Percentiles rank a stretch among this genome's conserved stretches.
Evolutionary conservation across 2,113 vertebrate species (phyloP).

Genomic region (Ceratotherium simum): DNA sequence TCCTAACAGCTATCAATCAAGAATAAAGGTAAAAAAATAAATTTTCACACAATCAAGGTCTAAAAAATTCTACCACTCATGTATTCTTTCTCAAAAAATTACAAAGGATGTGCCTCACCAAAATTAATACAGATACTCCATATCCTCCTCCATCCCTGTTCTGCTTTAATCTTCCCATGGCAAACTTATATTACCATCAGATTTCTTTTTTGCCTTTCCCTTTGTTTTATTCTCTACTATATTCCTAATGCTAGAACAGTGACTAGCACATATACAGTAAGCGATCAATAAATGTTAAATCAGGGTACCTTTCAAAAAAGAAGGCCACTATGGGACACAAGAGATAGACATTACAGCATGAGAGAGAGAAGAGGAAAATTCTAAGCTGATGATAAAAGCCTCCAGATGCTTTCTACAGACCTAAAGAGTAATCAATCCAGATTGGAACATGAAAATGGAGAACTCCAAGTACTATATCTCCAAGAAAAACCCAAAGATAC

Average conservation of each 20-base stretch:
- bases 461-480: neutral
- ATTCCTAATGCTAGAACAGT: neutral
- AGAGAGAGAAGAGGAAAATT: neutral
- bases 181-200: neutral
- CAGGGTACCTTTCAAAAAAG: neutral
- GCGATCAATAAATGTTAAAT: neutral
- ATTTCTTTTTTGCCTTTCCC: neutral
- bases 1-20: neutral
- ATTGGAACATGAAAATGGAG: neutral
- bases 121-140: neutral
- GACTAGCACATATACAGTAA: neutral
- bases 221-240: neutral
- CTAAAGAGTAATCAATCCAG: neutral
- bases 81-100: neutral
- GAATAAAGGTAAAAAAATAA: neutral
- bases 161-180: neutral
- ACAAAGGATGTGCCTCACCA: neutral
- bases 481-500: neutral
- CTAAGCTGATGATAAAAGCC: neutral
- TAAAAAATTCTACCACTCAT: neutral
- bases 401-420: neutral
- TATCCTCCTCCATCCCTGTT: neutral
- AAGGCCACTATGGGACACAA: neutral
- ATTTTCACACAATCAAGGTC: neutral
- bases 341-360: neutral